Base-by-base conservation (phyloP, 2,888 invertebrate genomes). In the Lasioglossum figueresi region DNA sequence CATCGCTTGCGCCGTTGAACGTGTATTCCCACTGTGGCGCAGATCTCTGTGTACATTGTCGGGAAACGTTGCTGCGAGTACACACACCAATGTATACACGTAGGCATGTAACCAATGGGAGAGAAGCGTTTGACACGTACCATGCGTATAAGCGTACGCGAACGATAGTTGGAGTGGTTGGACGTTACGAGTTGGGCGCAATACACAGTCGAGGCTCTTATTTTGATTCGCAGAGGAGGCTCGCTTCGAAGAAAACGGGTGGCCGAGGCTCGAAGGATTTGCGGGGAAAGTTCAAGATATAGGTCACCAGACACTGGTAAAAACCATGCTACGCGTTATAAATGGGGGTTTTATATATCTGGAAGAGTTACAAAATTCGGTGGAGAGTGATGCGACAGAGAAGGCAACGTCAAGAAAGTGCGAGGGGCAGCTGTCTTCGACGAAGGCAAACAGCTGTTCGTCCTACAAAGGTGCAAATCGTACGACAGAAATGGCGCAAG, bases 401-500 rank as follows among this genome's bases (percentile, higher is more conserved):
- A 80, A 79, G 89, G 77, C 88, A 43, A 87, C 84, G 90, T 85
- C 90, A 82, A 88, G 83, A 88, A 91, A 90, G 89, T 88, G 89
- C 86, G 93, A 91, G 87, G 91, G 87, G 88, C 92, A 92, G 88
- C 89, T 90, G 88, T 89, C 92, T 85, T 88, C 83, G 84, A 78
- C 76, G 83, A 92, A 92, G 88, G 80, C 89, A 89, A 93, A 93
- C 93, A 93, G 93, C 93, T 93, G 93, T 93, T 93, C 91, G 88
- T 89, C 90, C 82, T 90, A 85, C 82, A 91, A 88, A 89, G 82
- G 81, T 83, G 87, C 80, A 56, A 90, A 89, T 87, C 87, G 88
- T 81, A 87, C 84, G 80, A 82, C 87, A 87, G 91, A 93, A 92
- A 93, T 93, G 93, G 93, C 91, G 88, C 94, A 93, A 88, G 92